A percentile compares a stretch with the other conserved stretches of the same genome.
Evolutionary conservation across 2,888 invertebrate species (phyloP).

Genomic region (Nasonovia ribisnigri): DNA sequence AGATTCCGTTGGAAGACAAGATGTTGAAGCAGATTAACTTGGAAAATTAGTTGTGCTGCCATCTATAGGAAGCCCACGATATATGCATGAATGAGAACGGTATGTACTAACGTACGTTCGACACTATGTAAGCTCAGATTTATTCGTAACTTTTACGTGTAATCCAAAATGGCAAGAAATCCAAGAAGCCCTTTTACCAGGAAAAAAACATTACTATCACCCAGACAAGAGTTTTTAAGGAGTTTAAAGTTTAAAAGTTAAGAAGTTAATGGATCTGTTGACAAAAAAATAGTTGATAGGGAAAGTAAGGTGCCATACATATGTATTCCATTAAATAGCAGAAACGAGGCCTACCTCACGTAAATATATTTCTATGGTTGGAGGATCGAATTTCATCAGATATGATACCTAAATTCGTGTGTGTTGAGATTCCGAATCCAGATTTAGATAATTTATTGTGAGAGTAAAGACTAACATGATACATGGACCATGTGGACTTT

Average conservation of each 20-base stretch:
- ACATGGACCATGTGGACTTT: constrained; percentile 68
- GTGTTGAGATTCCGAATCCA: constrained; percentile 68
- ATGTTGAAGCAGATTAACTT: constrained; percentile 62
- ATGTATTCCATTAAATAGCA: constrained; percentile 68
- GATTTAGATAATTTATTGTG: constrained; percentile 68
- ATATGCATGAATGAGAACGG: constrained; percentile 69
- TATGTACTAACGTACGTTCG: constrained; percentile 69
- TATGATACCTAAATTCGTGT: constrained; percentile 62
- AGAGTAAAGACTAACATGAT: constrained; percentile 58
- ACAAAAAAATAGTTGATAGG: too few relatives aligned
- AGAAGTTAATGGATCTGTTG: not conserved
- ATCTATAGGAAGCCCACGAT: constrained; percentile 68
- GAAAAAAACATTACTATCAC: constrained; percentile 68
- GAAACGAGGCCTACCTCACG: constrained; percentile 68
- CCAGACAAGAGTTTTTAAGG: constrained; percentile 64
- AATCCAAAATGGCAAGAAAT: constrained; percentile 69
- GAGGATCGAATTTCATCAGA: constrained; percentile 57
- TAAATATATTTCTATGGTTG: constrained; percentile 69
- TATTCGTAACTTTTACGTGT: constrained; percentile 68
- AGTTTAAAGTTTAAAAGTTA: too few relatives aligned
- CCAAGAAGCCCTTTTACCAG: constrained; percentile 64
- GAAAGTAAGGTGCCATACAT: constrained; percentile 3
- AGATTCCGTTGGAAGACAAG: constrained; percentile 67
- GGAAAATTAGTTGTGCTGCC: constrained; percentile 68
- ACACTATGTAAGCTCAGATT: constrained; percentile 67